Evolutionary conservation across 2,113 vertebrate species (phyloP).

Genomic region (Leptosomus discolor): DNA sequence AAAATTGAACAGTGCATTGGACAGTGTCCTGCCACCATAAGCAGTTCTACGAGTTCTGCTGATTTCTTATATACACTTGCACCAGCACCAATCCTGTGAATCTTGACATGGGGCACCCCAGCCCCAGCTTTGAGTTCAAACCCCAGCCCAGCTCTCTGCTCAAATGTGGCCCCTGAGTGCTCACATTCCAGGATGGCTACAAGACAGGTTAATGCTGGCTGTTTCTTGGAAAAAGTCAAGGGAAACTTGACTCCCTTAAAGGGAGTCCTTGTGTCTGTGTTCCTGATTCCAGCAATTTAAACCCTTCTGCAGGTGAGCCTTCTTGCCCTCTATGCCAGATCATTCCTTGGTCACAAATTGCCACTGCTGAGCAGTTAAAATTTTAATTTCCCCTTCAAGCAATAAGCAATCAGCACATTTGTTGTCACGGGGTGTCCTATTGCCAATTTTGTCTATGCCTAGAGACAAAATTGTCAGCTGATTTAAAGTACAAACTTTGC

Average conservation of each 20-base stretch:
- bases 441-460: background rate
- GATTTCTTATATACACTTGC: background rate
- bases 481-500: background rate
- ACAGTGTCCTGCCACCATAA: background rate
- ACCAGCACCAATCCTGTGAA: background rate
- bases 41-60: background rate
- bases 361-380: background rate
- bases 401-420: background rate
- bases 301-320: accelerated
- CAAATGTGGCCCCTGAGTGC: background rate
- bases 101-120: background rate
- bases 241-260: background rate
- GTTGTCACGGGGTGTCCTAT: background rate
- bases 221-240: background rate
- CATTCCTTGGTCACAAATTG: background rate
- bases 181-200: background rate
- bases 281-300: background rate
- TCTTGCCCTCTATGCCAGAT: background rate
- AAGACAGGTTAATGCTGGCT: background rate
- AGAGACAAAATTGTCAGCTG: background rate
- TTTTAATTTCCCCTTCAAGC: background rate
- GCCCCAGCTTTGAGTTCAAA: background rate
- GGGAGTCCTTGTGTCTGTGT: background rate
- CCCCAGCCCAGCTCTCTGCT: background rate
- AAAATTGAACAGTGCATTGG: background rate